phyloP scores from a whole-genome alignment of 2,797 vertebrate species.

The Anomalospiza imberbis region DNA sequence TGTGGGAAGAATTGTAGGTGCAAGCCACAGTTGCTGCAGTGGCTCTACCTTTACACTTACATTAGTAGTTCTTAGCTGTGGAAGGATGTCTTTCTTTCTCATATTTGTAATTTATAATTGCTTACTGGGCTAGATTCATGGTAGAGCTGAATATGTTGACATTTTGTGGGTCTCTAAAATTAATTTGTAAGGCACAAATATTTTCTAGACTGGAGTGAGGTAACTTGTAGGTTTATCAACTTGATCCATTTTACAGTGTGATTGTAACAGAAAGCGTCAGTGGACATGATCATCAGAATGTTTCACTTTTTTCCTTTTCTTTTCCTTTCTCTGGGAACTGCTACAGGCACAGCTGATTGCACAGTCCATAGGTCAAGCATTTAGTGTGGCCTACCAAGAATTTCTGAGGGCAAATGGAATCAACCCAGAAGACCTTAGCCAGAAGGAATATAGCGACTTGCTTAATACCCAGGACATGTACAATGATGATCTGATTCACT shows the following conservation, averaged over 20 bases:
- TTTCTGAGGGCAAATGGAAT: slow-evolving; percentile 94
- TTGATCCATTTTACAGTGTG: background rate
- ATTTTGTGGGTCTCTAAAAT: background rate
- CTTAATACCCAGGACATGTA: slow-evolving; percentile 97
- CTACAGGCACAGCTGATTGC: slow-evolving; percentile 91
- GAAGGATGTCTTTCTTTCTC: background rate
- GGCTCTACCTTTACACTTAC: background rate
- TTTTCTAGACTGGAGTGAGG: background rate
- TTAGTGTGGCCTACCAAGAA: slow-evolving; percentile 96
- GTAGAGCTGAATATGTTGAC: background rate
- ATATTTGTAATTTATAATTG: background rate
- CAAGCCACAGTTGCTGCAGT: background rate
- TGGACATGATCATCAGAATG: background rate
- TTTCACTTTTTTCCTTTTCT: background rate
- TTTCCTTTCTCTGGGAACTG: background rate
- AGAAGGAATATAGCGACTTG: slow-evolving; percentile 94
- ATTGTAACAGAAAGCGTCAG: background rate
- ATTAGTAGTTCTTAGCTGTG: background rate
- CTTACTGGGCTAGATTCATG: background rate
- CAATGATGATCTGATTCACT: slow-evolving; percentile 95
- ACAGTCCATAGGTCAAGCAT: slow-evolving; percentile 95
- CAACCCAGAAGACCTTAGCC: slow-evolving; percentile 94
- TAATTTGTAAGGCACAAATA: background rate
- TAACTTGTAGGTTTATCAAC: background rate
- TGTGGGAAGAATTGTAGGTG: background rate